phyloP scores from a whole-genome alignment of 2,888 invertebrate species.

The Campoplex capitator region DNA sequence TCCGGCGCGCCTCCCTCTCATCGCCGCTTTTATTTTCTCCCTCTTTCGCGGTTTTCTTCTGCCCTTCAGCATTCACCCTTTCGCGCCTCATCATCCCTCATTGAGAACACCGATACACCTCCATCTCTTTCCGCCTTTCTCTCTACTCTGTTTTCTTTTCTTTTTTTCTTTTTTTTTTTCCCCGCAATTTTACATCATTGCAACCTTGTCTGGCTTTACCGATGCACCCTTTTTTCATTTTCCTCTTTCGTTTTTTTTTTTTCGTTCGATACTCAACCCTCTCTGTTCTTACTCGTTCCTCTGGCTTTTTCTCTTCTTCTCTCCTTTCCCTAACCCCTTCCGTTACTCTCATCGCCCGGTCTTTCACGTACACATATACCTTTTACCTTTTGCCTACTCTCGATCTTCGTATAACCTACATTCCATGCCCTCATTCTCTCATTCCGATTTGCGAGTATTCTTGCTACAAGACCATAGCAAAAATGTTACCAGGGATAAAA shows the following conservation, averaged over 20 bases:
- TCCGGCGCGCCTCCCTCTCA: conserved; percentile 59
- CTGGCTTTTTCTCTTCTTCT: not conserved
- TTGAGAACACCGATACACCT: conserved; percentile 26
- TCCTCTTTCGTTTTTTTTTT: conserved; percentile 17
- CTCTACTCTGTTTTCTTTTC: not conserved
- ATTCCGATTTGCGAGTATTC: conserved; percentile 9
- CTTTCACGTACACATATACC: conserved; percentile 30
- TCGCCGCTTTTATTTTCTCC: conserved; percentile 53
- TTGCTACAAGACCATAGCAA: conserved; percentile 3
- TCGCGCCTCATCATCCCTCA: conserved; percentile 37
- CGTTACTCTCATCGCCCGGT: conserved; percentile 2
- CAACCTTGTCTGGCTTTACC: conserved; percentile 18
- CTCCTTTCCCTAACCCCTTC: conserved; percentile 25
- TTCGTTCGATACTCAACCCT: conserved; percentile 25
- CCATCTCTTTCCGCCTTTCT: conserved; percentile 9
- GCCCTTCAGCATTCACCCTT: conserved; percentile 40
- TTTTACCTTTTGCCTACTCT: conserved; percentile 69
- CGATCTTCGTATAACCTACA: conserved; percentile 76
- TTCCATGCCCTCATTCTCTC: conserved; percentile 64
- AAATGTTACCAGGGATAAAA: conserved; percentile 21
- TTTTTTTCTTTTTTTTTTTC: conserved; percentile 9
- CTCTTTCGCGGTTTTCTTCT: conserved; percentile 30
- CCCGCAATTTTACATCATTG: conserved; percentile 29
- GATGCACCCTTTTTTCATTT: conserved; percentile 18
- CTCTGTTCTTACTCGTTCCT: not conserved